These are phyloP conservation scores for Myrmophylax atrothorax DNA, from an alignment of 2,113 vertebrate species.

Conservation along the genomic window DNA sequence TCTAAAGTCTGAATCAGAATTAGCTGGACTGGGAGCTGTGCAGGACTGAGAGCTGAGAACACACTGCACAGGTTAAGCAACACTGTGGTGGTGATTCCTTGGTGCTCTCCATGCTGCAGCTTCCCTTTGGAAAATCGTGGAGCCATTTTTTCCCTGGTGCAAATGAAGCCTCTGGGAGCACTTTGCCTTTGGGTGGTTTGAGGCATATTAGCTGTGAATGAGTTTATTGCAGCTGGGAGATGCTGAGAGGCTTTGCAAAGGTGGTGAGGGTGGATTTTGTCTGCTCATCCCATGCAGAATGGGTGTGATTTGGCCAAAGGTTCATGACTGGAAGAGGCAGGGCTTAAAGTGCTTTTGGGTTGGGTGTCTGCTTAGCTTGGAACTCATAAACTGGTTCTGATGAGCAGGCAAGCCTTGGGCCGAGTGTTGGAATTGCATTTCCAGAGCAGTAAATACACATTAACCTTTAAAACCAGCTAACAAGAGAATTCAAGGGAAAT, in stretches of 20 bases:
- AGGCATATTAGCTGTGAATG: slow-evolving; percentile 30
- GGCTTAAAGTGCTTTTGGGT: not conserved
- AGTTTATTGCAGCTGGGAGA: slow-evolving; percentile 56
- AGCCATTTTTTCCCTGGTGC: not conserved
- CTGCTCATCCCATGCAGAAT: not conserved
- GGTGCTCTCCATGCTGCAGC: not conserved
- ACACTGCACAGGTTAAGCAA: not conserved
- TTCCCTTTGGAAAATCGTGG: not conserved
- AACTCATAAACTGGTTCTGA: not conserved
- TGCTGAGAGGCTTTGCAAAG: slow-evolving; percentile 23
- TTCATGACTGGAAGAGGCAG: not conserved
- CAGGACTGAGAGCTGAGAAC: not conserved
- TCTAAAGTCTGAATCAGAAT: not conserved
- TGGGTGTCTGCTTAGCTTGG: slow-evolving; percentile 4
- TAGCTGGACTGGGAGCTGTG: not conserved
- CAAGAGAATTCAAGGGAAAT: not conserved
- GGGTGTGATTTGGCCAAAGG: slow-evolving; percentile 26
- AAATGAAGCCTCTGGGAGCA: slow-evolving; percentile 23
- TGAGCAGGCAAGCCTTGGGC: not conserved
- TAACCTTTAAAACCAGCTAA: not conserved
- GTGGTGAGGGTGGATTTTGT: not conserved
- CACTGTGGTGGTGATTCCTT: not conserved
- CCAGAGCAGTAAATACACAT: accelerated
- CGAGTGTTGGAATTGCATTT: not conserved
- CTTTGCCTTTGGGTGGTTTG: slow-evolving; percentile 37